These are phyloP conservation scores for Orius laevigatus DNA, from an alignment of 1,140 invertebrate genomes.

Conservation along the genomic window DNA sequence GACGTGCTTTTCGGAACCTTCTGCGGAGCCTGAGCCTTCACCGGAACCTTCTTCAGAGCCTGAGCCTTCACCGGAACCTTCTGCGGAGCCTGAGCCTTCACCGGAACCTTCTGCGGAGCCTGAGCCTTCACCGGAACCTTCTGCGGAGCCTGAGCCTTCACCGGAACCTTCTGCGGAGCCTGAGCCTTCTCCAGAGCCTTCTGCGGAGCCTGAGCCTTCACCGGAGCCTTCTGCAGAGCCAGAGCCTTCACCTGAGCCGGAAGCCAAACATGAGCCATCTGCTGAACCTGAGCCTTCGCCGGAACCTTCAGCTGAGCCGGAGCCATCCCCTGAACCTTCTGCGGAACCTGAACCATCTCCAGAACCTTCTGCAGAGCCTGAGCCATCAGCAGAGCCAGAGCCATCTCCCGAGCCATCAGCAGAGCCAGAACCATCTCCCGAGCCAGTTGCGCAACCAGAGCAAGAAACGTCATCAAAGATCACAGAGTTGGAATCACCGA, in stretches of 20 bases:
- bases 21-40: constrained; percentile 21
- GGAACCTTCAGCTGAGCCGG: constrained; percentile 23
- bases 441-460: constrained; percentile 6
- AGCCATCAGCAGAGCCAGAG: constrained; percentile 14
- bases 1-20: constrained; percentile 25
- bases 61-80: constrained; percentile 19
- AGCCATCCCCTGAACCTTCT: constrained; percentile 20
- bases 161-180: constrained; percentile 3
- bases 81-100: constrained; percentile 23
- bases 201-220: constrained; percentile 8
- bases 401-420: constrained; percentile 19
- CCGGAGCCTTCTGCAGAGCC: constrained; percentile 15
- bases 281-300: constrained; percentile 25
- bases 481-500: constrained; percentile 18
- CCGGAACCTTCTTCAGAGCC: constrained; percentile 23
- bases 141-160: constrained; percentile 16
- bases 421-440: constrained; percentile 17
- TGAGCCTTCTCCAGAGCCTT: constrained; percentile 2
- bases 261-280: constrained; percentile 22
- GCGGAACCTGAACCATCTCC: constrained; percentile 12
- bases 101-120: constrained; percentile 20
- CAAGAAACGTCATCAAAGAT: constrained; percentile 21
- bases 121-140: constrained; percentile 21
- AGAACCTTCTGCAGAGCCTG: constrained; percentile 18
- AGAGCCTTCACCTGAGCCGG: constrained; percentile 21